Evolutionary conservation across 2,888 invertebrate species (phyloP), one percentile per base, ranked within the genome.

Genomic region (Acanthosepion esculentum): DNA sequence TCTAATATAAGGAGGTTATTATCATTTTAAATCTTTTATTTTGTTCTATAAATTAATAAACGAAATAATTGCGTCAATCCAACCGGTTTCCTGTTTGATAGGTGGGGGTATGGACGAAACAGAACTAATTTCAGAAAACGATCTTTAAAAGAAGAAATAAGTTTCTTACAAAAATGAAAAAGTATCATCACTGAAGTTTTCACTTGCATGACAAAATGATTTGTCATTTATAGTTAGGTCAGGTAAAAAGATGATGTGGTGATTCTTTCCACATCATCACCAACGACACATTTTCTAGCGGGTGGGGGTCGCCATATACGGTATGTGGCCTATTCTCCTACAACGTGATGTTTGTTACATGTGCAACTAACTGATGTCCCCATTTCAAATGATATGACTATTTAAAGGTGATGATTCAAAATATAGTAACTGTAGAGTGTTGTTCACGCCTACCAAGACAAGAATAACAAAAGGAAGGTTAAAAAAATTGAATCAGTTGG

Each of bases 321-420:
- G 78, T 78, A 78, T 78, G n/a, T 78, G 78, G 78, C 78, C 78
- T 20, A 20, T 20, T 59, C 59, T 55, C 55, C 55, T n/a, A 15
- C 78, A 12, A 78, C 78, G 33, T 78, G 78, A 78, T 33, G 78
- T 78, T 78, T 78, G 78, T 78, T 78, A 78, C 78, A 78, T 78
- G 78, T 78, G 78, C 78, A 78, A 78, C 78, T 78, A 33, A n/a
- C n/a, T 78, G 78, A 78, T 78, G 78, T 78, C 78, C 78, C 78
- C 78, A 78, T 78, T 78, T 78, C 78, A 78, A 78, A 78, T 78
- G n/a, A 78, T 33, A 15, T n/a, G 78, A 78, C 78, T 78, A 18
- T 8, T 50, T 55, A 23, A 59, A 59, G 59, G 23, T 59, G 59
- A 59, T 59, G 59, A 59, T 59, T 59, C 59, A 23, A 20, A 59